These are phyloP conservation scores for Lochmaea capreae DNA, from an alignment of 2,888 invertebrate genomes.

Conservation along the genomic window DNA sequence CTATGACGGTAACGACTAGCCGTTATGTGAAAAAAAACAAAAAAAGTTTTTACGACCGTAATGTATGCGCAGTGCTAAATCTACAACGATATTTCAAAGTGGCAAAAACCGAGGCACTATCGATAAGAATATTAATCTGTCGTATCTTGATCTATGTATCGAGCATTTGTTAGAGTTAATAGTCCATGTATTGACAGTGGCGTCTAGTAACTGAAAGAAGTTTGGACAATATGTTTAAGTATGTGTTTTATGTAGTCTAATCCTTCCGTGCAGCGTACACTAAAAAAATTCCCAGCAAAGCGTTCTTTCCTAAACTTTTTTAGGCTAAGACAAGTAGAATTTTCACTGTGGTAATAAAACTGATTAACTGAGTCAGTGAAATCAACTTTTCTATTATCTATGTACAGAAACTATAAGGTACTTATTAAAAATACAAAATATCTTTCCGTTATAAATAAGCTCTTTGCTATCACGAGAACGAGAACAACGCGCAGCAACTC, in stretches of 20 bases:
- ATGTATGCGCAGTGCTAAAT: constrained; percentile 54
- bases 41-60: constrained; percentile 38
- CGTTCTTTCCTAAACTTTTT: too few species aligned
- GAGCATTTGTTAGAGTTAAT: constrained; percentile 21
- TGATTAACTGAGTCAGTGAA: too few species aligned
- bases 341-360: too few species aligned
- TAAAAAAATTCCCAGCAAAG: too few species aligned
- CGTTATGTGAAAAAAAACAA: constrained; percentile 22
- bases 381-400: too few species aligned
- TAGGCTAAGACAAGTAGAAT: too few species aligned
- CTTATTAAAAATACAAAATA: too few species aligned
- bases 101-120: constrained; percentile 42
- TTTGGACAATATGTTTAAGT: neutral
- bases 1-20: constrained; percentile 16
- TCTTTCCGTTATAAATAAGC: too few species aligned
- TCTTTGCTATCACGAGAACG: too few species aligned
- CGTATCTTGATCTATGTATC: constrained; percentile 37
- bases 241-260: neutral
- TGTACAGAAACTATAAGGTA: too few species aligned
- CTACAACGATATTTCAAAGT: constrained; percentile 53
- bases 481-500: too few species aligned
- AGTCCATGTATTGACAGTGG: constrained; percentile 17
- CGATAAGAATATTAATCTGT: constrained; percentile 52
- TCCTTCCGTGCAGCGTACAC: too few species aligned
- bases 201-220: neutral